phyloP scores from a whole-genome alignment of 1,140 invertebrate genomes.

The Drosophila pseudoananassae region DNA sequence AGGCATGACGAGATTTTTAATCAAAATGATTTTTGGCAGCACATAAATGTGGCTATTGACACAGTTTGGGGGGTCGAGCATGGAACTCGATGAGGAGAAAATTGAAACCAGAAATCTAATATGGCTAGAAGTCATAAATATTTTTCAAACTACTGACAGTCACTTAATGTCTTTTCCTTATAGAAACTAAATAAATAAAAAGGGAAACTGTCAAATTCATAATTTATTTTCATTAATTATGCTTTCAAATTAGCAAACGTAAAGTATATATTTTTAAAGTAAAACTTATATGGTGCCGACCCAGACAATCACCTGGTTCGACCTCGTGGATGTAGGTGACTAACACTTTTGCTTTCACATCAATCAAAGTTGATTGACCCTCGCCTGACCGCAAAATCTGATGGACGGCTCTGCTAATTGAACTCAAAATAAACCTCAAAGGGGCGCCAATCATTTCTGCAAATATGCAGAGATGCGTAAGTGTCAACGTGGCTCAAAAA shows the following conservation, averaged over 20 bases:
- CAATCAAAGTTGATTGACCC: slow-evolving; percentile 70
- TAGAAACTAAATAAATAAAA: background rate
- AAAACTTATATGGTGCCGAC: background rate
- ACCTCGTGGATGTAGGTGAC: slow-evolving; percentile 32
- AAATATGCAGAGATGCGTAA: slow-evolving; percentile 68
- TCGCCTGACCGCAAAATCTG: slow-evolving; percentile 59
- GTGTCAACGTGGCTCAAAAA: slow-evolving; percentile 51
- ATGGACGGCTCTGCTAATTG: slow-evolving; percentile 61
- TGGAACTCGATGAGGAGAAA: slow-evolving; percentile 56
- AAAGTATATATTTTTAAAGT: too few relatives aligned
- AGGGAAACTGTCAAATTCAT: slow-evolving; percentile 11
- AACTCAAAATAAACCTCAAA: slow-evolving; percentile 50
- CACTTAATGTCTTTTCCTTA: background rate
- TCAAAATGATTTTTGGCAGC: slow-evolving; percentile 72
- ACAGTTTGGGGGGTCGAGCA: slow-evolving; percentile 64
- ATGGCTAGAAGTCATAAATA: slow-evolving; percentile 33
- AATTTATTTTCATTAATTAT: slow-evolving; percentile 48
- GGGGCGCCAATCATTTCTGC: slow-evolving; percentile 50
- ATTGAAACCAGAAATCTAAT: slow-evolving; percentile 21
- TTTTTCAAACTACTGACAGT: slow-evolving; percentile 16
- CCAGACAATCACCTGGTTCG: slow-evolving; percentile 7
- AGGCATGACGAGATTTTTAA: slow-evolving; percentile 80
- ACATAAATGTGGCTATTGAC: slow-evolving; percentile 76
- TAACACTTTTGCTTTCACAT: slow-evolving; percentile 69
- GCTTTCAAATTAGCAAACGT: slow-evolving; percentile 4